Conservation (phyloP, 53 echinoderm and acorn worm genomes). For the Holothuria scabra region DNA sequence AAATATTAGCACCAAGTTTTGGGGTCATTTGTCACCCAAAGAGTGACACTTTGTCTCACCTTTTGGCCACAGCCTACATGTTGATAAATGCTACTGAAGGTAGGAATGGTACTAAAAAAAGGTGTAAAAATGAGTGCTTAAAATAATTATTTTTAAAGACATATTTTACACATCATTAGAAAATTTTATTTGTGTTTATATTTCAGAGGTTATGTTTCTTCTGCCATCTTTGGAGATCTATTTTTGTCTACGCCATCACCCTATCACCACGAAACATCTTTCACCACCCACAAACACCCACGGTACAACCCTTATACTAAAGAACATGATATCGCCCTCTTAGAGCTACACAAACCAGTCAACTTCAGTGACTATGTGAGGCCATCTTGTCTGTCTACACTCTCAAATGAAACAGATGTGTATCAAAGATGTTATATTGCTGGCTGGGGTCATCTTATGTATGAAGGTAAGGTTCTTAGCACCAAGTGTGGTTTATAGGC, state of each 20-base stretch:
- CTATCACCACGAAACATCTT: slow-evolving; percentile 50
- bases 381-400: slow-evolving; percentile 68
- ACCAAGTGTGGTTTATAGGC: no score
- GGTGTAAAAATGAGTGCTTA: no score
- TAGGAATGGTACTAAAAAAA: no score
- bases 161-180: background rate
- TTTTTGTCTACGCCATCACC: slow-evolving; percentile 37
- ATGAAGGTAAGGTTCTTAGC: slow-evolving; percentile 18
- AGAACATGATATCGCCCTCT: slow-evolving; percentile 77
- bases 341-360: slow-evolving; percentile 62
- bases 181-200: background rate
- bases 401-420: slow-evolving; percentile 25
- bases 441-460: slow-evolving; percentile 73
- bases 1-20: no score
- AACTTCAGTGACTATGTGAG: slow-evolving; percentile 60
- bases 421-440: slow-evolving; percentile 71
- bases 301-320: slow-evolving; percentile 45
- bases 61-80: no score
- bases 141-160: no score
- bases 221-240: slow-evolving; percentile 58
- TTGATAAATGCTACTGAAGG: no score
- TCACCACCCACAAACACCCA: slow-evolving; percentile 62
- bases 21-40: no score
- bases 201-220: slow-evolving; percentile 8
- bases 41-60: no score